Evolutionary conservation across 2,888 invertebrate genomes (phyloP), one percentile per base, ranked within the genome.

Genomic region (Odontothrips loti): DNA sequence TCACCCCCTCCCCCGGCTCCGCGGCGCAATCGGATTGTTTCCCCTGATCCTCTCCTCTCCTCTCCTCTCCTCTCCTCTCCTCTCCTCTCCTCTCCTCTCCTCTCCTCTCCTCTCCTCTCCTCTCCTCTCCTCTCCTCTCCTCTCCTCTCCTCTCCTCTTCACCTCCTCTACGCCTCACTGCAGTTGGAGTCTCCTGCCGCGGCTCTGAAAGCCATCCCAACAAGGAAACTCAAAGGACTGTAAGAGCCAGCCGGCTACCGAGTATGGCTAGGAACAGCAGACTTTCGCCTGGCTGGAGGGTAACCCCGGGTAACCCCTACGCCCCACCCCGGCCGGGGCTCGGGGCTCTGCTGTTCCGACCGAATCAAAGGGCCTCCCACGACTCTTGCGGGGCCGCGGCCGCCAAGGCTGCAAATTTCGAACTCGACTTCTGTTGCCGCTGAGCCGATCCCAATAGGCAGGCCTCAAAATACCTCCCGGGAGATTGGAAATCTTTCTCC

Each of bases 221-320:
- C 68, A 68, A 27, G 68, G 12, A 27, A 75, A 75, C 68, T 75
- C 68, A 27, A 75, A 75, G 68, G 68, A 23, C 68, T 75, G 68
- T 75, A 75, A 75, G 27, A 75, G n/a, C 68, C 68, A 9, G 68
- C 68, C 68, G 23, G 68, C 23, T 75, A 75, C 68, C 68, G 34
- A 12, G 68, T 27, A 23, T 23, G 27, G 68, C 68, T 27, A 20
- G 58, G 58, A 58, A 58, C 58, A 58, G 15, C n/a, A 58, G 58
- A 58, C 58, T 12, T 51, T 51, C 15, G 51, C 51, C 15, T 17
- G 34, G 34, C 34, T 43, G 34, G 34, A 43, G 34, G 34, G 34
- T 43, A 43, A 43, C 34, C 3, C 34, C 34, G 34, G 34, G 34
- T 43, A 43, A 43, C 34, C 34, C 34, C 34, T 4, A 43, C 34